Evolutionary conservation across 1,140 invertebrate species (phyloP).

Genomic region (Tribolium madens): DNA sequence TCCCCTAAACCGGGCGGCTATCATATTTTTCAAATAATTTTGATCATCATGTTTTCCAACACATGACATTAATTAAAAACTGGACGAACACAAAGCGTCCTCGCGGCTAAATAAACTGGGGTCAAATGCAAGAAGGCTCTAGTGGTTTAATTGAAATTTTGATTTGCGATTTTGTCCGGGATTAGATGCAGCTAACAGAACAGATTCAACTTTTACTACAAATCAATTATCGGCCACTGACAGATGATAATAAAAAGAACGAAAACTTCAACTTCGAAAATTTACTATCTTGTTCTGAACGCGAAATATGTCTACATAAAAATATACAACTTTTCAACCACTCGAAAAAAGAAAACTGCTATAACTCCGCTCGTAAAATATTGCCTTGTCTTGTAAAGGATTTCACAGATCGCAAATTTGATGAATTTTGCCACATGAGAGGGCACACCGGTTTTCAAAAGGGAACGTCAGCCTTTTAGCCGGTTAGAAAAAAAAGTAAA

Average conservation of each 20-base stretch:
- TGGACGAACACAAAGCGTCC: background rate
- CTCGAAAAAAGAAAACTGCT: background rate
- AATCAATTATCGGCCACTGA: background rate
- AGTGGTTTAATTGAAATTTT: slow-evolving; percentile 14
- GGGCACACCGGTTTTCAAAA: background rate
- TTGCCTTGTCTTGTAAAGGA: slow-evolving; percentile 6
- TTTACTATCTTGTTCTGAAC: background rate
- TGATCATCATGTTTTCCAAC: slow-evolving; percentile 1
- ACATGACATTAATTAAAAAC: slow-evolving; percentile 13
- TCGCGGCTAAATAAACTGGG: background rate
- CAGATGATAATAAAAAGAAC: background rate
- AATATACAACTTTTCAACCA: slow-evolving; percentile 20
- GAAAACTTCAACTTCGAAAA: background rate
- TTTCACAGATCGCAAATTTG: background rate
- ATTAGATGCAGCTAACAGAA: background rate
- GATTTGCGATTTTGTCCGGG: background rate
- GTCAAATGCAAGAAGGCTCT: slow-evolving; percentile 13
- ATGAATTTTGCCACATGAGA: slow-evolving; percentile 19
- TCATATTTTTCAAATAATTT: background rate
- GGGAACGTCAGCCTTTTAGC: background rate
- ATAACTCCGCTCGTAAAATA: slow-evolving; percentile 10
- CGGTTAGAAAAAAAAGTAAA: background rate
- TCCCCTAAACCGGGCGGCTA: background rate
- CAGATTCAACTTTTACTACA: background rate
- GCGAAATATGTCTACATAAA: background rate